Conservation (phyloP, 2,888 invertebrate genomes). For the Smittia aterrima region DNA sequence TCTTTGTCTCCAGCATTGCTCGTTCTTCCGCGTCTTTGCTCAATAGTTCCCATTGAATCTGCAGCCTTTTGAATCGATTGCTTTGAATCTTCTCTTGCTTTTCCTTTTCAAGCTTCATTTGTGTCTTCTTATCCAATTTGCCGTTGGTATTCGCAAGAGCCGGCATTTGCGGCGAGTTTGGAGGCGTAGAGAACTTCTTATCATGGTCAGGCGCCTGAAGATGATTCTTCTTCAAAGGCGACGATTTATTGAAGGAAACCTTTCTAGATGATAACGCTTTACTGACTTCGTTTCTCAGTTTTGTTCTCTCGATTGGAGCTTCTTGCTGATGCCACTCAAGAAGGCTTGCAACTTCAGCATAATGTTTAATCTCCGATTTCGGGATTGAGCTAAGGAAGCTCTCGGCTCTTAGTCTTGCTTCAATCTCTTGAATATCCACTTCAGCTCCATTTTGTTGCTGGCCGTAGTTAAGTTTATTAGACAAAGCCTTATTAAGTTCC, state of each 20-base stretch:
- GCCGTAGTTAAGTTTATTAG: constrained; percentile 31
- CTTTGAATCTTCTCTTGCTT: constrained; percentile 52
- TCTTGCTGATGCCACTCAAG: constrained; percentile 51
- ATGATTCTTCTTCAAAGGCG: constrained; percentile 10
- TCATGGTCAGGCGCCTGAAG: constrained; percentile 28
- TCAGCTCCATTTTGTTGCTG: not conserved
- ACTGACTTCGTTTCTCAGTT: constrained; percentile 54
- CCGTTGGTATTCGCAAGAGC: constrained; percentile 56
- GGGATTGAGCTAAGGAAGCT: constrained; percentile 52
- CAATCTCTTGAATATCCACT: constrained; percentile 47
- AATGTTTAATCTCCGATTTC: constrained; percentile 54
- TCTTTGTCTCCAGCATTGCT: constrained; percentile 49
- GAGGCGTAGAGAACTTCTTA: constrained; percentile 61
- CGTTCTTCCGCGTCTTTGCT: constrained; percentile 53
- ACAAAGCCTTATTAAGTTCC: constrained; percentile 33
- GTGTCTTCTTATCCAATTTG: constrained; percentile 56
- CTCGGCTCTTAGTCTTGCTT: constrained; percentile 52
- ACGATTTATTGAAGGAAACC: constrained; percentile 51
- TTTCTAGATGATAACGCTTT: constrained; percentile 54
- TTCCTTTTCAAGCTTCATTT: constrained; percentile 44
- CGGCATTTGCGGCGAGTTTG: constrained; percentile 73
- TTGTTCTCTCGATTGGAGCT: constrained; percentile 52
- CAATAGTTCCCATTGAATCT: constrained; percentile 55
- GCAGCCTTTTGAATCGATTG: constrained; percentile 54
- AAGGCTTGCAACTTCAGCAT: constrained; percentile 53